phyloP scores from a whole-genome alignment of 2,113 vertebrate species.

The Chionodraco myersi region DNA sequence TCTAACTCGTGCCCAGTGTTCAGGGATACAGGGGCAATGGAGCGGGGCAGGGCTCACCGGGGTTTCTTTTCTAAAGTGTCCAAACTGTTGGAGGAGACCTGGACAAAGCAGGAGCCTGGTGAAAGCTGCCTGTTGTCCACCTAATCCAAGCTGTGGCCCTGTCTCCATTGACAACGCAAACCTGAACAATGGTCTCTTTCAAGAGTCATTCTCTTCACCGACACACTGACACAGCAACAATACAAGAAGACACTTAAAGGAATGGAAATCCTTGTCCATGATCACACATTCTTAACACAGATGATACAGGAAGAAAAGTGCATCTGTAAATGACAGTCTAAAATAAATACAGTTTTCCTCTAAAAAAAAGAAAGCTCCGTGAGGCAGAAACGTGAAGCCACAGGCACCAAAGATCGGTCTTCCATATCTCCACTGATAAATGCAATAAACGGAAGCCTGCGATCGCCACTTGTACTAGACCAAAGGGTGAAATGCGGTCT shows the following conservation, averaged over 20 bases:
- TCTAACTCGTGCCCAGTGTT: slow-evolving; percentile 73
- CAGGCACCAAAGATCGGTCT: slow-evolving; percentile 1
- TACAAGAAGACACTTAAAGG: slow-evolving; percentile 67
- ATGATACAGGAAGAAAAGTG: slow-evolving; percentile 53
- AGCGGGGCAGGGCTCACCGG: slow-evolving; percentile 70
- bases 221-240: slow-evolving; percentile 71
- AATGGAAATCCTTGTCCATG: slow-evolving; percentile 58
- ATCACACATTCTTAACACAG: slow-evolving; percentile 57
- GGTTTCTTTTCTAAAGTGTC: slow-evolving; percentile 76
- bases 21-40: slow-evolving; percentile 66
- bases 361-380: slow-evolving; percentile 29
- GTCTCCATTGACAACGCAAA: slow-evolving; percentile 76
- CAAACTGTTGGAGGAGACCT: slow-evolving; percentile 68
- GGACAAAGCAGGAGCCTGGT: slow-evolving; percentile 74
- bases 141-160: slow-evolving; percentile 75
- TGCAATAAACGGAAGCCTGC: slow-evolving; percentile 54
- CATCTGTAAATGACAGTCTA: slow-evolving; percentile 36
- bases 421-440: slow-evolving; percentile 44
- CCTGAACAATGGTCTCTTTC: slow-evolving; percentile 79
- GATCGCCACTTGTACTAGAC: slow-evolving; percentile 33
- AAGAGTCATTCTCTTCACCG: slow-evolving; percentile 69
- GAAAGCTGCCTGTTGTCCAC: slow-evolving; percentile 80
- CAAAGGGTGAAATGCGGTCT: slow-evolving; percentile 58
- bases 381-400: slow-evolving; percentile 36
- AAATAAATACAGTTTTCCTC: slow-evolving; percentile 34